Conservation (phyloP, 2,888 invertebrate species). For the Nudaria mundana region DNA sequence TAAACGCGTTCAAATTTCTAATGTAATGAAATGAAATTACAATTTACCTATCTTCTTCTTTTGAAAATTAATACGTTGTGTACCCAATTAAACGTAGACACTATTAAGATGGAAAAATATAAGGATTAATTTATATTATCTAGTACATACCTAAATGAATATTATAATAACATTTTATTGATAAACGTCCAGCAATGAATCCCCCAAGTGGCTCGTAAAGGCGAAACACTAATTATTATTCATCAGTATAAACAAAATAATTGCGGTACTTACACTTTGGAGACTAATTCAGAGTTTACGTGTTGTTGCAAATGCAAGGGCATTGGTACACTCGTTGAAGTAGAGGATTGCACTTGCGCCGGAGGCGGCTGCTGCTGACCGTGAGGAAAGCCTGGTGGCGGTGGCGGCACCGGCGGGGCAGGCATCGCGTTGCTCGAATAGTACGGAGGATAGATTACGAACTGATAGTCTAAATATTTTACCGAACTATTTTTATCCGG, state of each 20-base stretch:
- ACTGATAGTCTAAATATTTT: constrained; percentile 39
- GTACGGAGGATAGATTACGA: constrained; percentile 33
- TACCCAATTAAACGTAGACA: too few species aligned
- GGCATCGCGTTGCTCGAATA: constrained; percentile 28
- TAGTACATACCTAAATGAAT: too few species aligned
- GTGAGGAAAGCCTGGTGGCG: constrained; percentile 1
- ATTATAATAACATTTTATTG: too few species aligned
- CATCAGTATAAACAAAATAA: background rate
- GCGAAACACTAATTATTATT: background rate
- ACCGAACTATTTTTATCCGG: constrained; percentile 42
- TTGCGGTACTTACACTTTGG: constrained; percentile 36
- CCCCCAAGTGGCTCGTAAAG: too few species aligned
- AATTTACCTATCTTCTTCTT: too few species aligned
- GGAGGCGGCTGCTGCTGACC: constrained; percentile 21
- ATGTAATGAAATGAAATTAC: too few species aligned
- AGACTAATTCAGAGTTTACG: constrained; percentile 15
- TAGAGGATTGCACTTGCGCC: constrained; percentile 25
- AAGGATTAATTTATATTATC: too few species aligned
- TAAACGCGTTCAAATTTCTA: too few species aligned
- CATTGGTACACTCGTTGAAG: constrained; percentile 14
- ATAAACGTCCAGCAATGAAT: too few species aligned
- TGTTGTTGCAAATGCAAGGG: constrained; percentile 15
- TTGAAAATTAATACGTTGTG: too few species aligned
- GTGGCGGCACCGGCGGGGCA: constrained; percentile 17
- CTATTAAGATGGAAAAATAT: too few species aligned